Percentiles rank a stretch among this genome's conserved stretches.
phyloP scores from a whole-genome alignment of 2,797 vertebrate genomes.

The Toxotes lorentzi region DNA sequence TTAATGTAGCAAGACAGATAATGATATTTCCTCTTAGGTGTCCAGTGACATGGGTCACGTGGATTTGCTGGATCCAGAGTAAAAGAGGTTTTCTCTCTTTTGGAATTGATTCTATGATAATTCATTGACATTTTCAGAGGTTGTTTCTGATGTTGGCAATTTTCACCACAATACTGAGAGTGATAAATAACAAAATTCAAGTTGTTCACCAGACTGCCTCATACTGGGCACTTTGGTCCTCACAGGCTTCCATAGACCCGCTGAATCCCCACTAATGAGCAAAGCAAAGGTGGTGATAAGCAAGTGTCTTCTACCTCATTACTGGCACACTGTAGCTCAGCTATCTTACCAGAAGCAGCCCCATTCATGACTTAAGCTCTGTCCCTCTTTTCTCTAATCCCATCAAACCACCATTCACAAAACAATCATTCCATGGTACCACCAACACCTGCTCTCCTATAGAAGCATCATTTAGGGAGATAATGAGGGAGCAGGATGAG shows the following conservation, averaged over 20 bases:
- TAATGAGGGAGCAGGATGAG: slow-evolving; percentile 75
- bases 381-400: slow-evolving; percentile 69
- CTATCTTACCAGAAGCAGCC: slow-evolving; percentile 67
- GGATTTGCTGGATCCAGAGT: slow-evolving; percentile 39
- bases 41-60: slow-evolving; percentile 37
- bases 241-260: slow-evolving; percentile 63
- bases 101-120: slow-evolving; percentile 38
- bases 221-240: slow-evolving; percentile 80
- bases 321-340: slow-evolving; percentile 71
- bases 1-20: slow-evolving; percentile 78
- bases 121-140: slow-evolving; percentile 52
- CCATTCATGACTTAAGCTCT: slow-evolving; percentile 56
- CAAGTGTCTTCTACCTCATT: slow-evolving; percentile 80
- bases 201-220: slow-evolving; percentile 65
- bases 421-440: slow-evolving; percentile 63
- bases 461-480: slow-evolving; percentile 65
- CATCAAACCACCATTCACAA: slow-evolving; percentile 71
- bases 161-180: slow-evolving; percentile 47
- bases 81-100: slow-evolving; percentile 43
- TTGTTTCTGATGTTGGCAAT: slow-evolving; percentile 47
- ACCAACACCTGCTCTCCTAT: slow-evolving; percentile 68
- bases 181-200: slow-evolving; percentile 42
- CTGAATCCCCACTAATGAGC: slow-evolving; percentile 58
- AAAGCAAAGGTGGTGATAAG: slow-evolving; percentile 71
- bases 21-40: slow-evolving; percentile 42